Conservation (phyloP, 1,140 invertebrate species). For the Ceratina calcarata region DNA sequence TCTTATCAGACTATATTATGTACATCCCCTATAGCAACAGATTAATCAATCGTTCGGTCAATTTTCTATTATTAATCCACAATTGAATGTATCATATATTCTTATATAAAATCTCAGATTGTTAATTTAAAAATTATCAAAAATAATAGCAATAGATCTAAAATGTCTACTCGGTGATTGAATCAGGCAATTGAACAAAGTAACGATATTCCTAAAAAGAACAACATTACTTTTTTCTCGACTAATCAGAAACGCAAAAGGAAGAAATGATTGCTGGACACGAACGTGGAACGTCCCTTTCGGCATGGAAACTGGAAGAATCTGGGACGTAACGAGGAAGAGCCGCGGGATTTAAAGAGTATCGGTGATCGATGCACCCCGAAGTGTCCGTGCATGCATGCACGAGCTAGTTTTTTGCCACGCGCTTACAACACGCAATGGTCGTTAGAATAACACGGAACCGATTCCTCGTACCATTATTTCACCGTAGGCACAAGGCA, state of each 20-base stretch:
- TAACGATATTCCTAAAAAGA: neutral
- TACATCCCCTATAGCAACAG: too few species aligned
- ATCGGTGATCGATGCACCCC: slow-evolving; percentile 37
- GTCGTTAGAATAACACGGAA: neutral
- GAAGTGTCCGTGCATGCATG: slow-evolving; percentile 14
- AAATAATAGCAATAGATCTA: too few species aligned
- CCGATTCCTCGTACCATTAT: neutral
- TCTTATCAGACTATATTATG: too few species aligned
- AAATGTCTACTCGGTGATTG: too few species aligned
- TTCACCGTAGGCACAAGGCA: neutral
- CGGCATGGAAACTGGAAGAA: slow-evolving; percentile 27
- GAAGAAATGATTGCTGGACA: slow-evolving; percentile 35
- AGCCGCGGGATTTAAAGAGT: slow-evolving; percentile 29
- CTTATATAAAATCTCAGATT: too few species aligned
- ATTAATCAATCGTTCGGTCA: too few species aligned
- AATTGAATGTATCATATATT: too few species aligned
- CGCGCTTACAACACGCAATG: slow-evolving; percentile 1
- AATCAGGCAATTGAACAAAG: neutral
- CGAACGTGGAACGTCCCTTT: slow-evolving; percentile 38
- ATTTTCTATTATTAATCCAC: too few species aligned
- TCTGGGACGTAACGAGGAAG: slow-evolving; percentile 28
- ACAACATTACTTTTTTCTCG: neutral
- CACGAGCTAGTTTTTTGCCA: slow-evolving; percentile 11
- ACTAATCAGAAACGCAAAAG: neutral
- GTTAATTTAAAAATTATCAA: too few species aligned